Percentiles rank a stretch among this genome's conserved stretches.
phyloP scores from a whole-genome alignment of 2,888 invertebrate genomes.

The Tipula confusa region DNA sequence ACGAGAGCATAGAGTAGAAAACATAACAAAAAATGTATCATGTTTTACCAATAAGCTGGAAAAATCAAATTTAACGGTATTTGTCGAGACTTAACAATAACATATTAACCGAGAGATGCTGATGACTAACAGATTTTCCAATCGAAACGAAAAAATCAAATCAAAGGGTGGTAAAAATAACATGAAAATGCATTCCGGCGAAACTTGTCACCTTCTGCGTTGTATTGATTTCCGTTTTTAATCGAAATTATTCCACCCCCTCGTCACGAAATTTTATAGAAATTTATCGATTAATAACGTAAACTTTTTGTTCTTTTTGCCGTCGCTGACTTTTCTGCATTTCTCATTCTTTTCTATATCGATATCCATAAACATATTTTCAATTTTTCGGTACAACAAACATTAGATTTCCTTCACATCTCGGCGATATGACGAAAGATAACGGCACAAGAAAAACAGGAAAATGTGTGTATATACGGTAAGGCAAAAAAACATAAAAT shows the following conservation, averaged over 20 bases:
- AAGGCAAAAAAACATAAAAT: conserved; percentile 27
- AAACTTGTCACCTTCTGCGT: neutral
- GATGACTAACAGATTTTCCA: conserved; percentile 21
- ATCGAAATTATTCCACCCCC: neutral
- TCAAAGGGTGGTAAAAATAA: neutral
- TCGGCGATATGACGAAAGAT: neutral
- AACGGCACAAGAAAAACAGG: neutral
- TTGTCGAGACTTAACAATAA: conserved; percentile 25
- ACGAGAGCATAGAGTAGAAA: neutral
- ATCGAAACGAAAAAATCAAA: neutral
- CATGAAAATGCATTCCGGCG: neutral
- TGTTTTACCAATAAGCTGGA: conserved; percentile 12
- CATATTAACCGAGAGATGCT: neutral
- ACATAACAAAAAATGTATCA: neutral
- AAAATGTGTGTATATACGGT: neutral
- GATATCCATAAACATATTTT: neutral
- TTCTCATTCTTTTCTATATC: too few species aligned
- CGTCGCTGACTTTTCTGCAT: neutral
- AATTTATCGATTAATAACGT: neutral
- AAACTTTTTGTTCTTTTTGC: neutral
- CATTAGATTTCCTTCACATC: neutral
- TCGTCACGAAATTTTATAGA: neutral
- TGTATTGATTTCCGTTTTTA: conserved; percentile 13
- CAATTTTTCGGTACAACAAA: conserved; percentile 31
- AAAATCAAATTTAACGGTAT: conserved; percentile 20